Base-by-base conservation (phyloP, 2,888 invertebrate species). In the Eubasilissa splendida region DNA sequence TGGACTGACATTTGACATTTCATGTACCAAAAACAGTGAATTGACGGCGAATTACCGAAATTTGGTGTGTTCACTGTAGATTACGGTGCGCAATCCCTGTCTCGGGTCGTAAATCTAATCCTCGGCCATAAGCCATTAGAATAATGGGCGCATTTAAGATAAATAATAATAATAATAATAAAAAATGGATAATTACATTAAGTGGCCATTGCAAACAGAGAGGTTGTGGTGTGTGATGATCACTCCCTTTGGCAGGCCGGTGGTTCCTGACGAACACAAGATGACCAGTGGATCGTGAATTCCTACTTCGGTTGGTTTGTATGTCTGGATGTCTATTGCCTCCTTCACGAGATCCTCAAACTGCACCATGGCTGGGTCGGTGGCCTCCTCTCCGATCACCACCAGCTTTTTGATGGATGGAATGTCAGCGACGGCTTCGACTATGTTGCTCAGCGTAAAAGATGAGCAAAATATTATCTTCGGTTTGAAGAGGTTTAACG, bases 221-320 rank as follows among this genome's bases (percentile, higher is more conserved):
- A 90, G 88, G 86, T 93, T 94, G 77, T 88, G 87, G 86, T 94
- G 92, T 5, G 93, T 92, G 66, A 94, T 86, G 87, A 91, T 89
- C 1, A 94, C 93, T 58, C 93, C 93, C 87, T 94, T 94, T 0
- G 94, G 93, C 85, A 93, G 87, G 0, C 94, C 95, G 22, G 92
- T 92, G 0, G 95, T 95, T 68, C 94, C 94, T 78, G 94, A 94
- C 58, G 94, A 94, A 86, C 92, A 93, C 81, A 94, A 89, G 85
- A 94, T 88, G 33, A 88, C 86, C 1, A 87, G 85, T 31, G 86
- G 82, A 77, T 87, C 80, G n/a, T 58, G 82, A 22, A 70, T 77
- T 14, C 93, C 90, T 0, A 93, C 89, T 83, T 91, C 88, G 77
- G 87, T 86, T 71, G 93, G 87, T 0, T 86, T 86, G 81, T 89